Percentiles rank a stretch among this genome's conserved stretches.
phyloP scores from a whole-genome alignment of 92 coral and sea anemone species.

The Micromussa lordhowensis region DNA sequence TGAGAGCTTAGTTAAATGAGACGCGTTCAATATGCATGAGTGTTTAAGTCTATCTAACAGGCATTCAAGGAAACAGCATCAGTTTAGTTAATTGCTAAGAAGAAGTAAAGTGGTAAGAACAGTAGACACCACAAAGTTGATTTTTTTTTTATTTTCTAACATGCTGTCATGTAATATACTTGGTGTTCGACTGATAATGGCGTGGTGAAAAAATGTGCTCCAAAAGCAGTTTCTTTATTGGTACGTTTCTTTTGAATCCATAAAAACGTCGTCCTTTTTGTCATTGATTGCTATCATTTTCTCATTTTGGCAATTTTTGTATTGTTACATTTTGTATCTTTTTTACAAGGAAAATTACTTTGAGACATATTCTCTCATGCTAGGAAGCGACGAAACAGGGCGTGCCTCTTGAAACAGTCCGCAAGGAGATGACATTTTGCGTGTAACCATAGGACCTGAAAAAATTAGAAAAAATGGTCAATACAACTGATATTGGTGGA shows the following conservation, averaged over 20 bases:
- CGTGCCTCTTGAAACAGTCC: constrained; percentile 14
- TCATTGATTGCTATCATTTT: not conserved
- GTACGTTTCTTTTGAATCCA: not conserved
- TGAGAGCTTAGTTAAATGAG: not conserved
- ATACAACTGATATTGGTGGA: not conserved
- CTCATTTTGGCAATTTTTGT: not conserved
- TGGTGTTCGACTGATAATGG: not conserved
- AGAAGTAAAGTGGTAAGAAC: not conserved
- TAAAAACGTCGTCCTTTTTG: constrained; percentile 19
- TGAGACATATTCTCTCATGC: constrained; percentile 3
- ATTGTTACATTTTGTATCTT: constrained; percentile 26
- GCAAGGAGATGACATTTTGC: constrained; percentile 1
- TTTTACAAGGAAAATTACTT: constrained; percentile 31
- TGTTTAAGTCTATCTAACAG: not conserved
- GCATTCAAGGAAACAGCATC: not conserved
- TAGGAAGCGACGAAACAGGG: not conserved
- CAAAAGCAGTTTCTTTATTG: constrained; percentile 16
- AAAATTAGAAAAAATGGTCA: constrained; percentile 6
- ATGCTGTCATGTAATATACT: not conserved
- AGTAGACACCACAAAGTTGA: constrained; percentile 39
- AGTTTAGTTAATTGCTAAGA: not conserved
- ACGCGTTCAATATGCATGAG: not conserved
- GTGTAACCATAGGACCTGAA: constrained; percentile 20
- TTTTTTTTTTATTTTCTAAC: constrained; percentile 38
- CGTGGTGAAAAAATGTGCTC: constrained; percentile 3